Evolutionary conservation across 2,888 invertebrate species (phyloP), one percentile per base, ranked within the genome.

Genomic region (Eudemis profundana): DNA sequence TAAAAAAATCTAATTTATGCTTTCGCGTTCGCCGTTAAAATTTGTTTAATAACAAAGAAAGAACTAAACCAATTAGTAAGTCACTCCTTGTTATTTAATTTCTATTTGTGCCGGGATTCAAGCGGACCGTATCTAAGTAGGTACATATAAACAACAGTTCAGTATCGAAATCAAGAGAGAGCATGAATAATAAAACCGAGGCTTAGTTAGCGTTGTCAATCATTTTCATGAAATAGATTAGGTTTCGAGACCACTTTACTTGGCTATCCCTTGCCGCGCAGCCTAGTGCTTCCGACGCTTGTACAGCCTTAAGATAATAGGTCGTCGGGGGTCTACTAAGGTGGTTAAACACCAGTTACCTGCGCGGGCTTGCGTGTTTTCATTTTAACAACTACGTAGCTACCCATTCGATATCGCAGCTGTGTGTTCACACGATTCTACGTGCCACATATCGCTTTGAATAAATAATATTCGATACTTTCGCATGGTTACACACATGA

Each of bases 381-480:
- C 67, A 50, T 68, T 68, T 67, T 67, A 68, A 68, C 68, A 61
- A 61, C 63, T 23, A 61, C 60, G 46, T 66, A 61, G 56, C 21
- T 65, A 53, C 38, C 49, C 61, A 54, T 62, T 61, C 67, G 29
- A 63, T 15, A 51, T 19, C 21, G 21, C 71, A 69, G 57, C 66
- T 69, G 71, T 17, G 8, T 5, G 60, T 66, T 71, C 71, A 23
- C 71, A 71, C 71, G 68, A 50, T 38, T 56, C 59, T 44, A 50
- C 50, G 44, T 19, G 51, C 49, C 64, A 69, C 65, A 62, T 53
- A 68, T 66, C 63, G 63, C 46, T 61, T 61, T 69, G 66, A 71
- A 71, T 69, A 69, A 69, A 69, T 71, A 69, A 71, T 69, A 68
- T 59, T 63, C 59, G 56, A 63, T 59, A 61, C 67, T 62, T 69